Evolutionary conservation across 64 coral and sea anemone species (phyloP), one percentile per base, ranked within the genome.

Genomic region (Trachythela sp.): DNA sequence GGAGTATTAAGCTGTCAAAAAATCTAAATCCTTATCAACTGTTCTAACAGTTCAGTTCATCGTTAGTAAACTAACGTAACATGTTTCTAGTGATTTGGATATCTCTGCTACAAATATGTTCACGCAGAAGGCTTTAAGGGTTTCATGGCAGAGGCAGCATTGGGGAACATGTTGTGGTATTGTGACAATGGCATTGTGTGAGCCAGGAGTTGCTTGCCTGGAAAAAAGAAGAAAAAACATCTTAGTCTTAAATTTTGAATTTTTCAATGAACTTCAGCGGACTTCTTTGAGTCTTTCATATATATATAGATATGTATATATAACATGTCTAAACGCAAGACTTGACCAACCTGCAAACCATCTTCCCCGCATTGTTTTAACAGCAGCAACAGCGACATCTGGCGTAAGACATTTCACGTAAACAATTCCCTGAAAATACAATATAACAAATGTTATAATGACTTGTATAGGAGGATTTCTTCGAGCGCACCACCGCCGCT

Each of bases 331-430:
- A 80, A 30, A 80, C 0, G 1, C 31, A 18, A 77, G 3, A 68
- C 29, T 85, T 58, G 4, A 54, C 90, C 51, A 48, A 98, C 95
- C 95, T 58, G 95, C 95, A 94, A 98, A 98, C 95, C 95, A 98
- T 36, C 95, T 59, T 30, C 95, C 95, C 49, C 94, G 94, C 34
- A 98, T 89, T 31, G 95, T 60, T 50, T 92, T 94, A 34, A 93
- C 90, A 20, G 93, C 94, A 42, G 88, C 94, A 37, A 92, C 83
- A 59, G 95, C 95, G 38, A 93, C 41, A 87, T 98, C 95, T 84
- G 95, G 86, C 48, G 91, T 98, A 86, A 77, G 87, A 85, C 93
- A 94, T 80, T 98, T 98, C 13, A 94, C 95, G 87, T 98, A 98
- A 48, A 98, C 95, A 52, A 85, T 92, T 68, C 95, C 95, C 95